Conservation (phyloP, 2,797 vertebrate species). For the Eleutherodactylus coqui region DNA sequence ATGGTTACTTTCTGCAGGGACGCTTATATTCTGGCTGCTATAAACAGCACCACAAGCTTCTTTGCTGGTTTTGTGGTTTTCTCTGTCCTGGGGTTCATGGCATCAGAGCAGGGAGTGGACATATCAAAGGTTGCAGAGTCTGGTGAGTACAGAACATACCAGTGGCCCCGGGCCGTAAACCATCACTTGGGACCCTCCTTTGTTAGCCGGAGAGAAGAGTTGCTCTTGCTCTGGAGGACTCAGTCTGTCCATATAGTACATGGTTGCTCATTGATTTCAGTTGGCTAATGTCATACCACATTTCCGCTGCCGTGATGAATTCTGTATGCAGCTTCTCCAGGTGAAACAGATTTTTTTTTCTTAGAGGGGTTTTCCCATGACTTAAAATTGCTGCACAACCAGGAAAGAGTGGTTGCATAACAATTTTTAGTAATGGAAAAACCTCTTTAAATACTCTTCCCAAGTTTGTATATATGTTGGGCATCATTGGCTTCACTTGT, state of each 20-base stretch:
- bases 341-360: too few relatives aligned
- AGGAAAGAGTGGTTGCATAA: too few relatives aligned
- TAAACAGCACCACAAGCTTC: conserved; percentile 86
- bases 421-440: too few relatives aligned
- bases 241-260: background rate
- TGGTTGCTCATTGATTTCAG: background rate
- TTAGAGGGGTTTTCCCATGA: too few relatives aligned
- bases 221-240: background rate
- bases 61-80: conserved; percentile 86
- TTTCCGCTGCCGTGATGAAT: background rate
- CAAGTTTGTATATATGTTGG: too few relatives aligned
- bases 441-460: too few relatives aligned
- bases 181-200: background rate
- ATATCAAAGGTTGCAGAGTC: conserved; percentile 87
- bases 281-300: background rate
- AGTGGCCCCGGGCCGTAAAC: background rate
- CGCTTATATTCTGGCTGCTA: conserved; percentile 81
- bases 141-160: conserved; percentile 72
- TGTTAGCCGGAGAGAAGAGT: background rate
- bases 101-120: conserved; percentile 84
- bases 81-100: conserved; percentile 86
- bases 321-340: background rate
- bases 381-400: too few relatives aligned
- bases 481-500: background rate
- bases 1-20: conserved; percentile 70